Evolutionary conservation across 2,888 invertebrate genomes (phyloP).

Genomic region (Embidobia sp.): DNA sequence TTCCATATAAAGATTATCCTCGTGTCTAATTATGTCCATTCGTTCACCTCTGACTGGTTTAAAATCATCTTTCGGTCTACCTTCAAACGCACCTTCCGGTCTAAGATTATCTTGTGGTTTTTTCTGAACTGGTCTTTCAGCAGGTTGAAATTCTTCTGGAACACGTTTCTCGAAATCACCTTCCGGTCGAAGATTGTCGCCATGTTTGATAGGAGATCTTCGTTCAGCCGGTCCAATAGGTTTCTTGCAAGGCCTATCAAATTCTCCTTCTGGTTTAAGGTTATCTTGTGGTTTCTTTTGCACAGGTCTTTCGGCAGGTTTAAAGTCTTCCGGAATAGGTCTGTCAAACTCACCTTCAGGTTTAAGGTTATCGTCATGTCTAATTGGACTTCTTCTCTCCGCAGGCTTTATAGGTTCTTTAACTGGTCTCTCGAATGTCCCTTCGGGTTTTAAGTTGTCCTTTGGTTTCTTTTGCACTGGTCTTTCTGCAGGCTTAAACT

Average conservation of each 20-base stretch:
- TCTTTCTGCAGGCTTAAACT: slow-evolving; percentile 72
- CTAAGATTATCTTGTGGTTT: slow-evolving; percentile 79
- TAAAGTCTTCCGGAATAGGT: slow-evolving; percentile 10
- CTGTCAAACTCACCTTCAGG: slow-evolving; percentile 80
- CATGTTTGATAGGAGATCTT: slow-evolving; percentile 69
- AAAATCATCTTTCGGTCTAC: slow-evolving; percentile 82
- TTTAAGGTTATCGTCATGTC: slow-evolving; percentile 82
- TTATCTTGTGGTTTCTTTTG: slow-evolving; percentile 80
- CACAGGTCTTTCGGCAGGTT: slow-evolving; percentile 75
- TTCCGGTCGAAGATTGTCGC: slow-evolving; percentile 72
- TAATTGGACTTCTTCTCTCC: slow-evolving; percentile 77
- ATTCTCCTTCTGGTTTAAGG: slow-evolving; percentile 25
- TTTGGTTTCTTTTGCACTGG: slow-evolving; percentile 81
- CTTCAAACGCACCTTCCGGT: slow-evolving; percentile 73
- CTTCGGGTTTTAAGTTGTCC: slow-evolving; percentile 81
- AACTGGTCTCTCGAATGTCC: slow-evolving; percentile 81
- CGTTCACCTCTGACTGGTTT: slow-evolving; percentile 84
- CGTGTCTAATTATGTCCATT: slow-evolving; percentile 82
- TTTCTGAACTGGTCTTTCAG: slow-evolving; percentile 76
- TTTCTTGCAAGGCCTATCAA: slow-evolving; percentile 82
- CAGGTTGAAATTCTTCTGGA: slow-evolving; percentile 18
- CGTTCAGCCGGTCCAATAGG: slow-evolving; percentile 82
- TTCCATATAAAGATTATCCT: slow-evolving; percentile 81
- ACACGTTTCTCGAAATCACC: slow-evolving; percentile 77
- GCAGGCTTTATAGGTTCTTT: slow-evolving; percentile 77